Conservation (phyloP, 2,888 invertebrate species). For the Mimachlamys varia region DNA sequence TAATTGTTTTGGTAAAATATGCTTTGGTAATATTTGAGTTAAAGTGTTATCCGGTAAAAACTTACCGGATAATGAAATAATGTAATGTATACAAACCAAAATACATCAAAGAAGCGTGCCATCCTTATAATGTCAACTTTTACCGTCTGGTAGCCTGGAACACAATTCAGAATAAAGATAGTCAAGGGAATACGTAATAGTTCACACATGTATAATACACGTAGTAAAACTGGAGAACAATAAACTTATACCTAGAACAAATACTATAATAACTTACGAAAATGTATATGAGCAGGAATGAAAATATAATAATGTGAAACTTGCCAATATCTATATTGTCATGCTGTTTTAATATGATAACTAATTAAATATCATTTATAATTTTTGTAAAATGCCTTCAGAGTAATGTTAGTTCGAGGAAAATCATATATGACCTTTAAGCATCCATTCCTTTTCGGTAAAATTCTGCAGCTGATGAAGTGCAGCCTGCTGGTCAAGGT, state of each 20-base stretch:
- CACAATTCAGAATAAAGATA: background rate
- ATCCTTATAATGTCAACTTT: background rate
- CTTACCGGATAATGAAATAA: no score
- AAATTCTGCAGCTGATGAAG: background rate
- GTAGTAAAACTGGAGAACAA: background rate
- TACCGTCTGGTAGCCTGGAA: background rate
- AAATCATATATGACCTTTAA: background rate
- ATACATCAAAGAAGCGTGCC: background rate
- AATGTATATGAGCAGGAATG: no score
- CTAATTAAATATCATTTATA: background rate
- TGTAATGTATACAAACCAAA: background rate
- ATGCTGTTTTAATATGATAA: no score
- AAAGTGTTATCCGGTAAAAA: no score
- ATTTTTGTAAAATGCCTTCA: background rate
- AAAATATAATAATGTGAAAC: no score
- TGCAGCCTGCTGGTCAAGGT: conserved; percentile 49
- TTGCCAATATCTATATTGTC: no score
- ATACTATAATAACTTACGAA: no score
- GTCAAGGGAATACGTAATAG: background rate
- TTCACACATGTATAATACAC: background rate
- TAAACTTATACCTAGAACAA: no score
- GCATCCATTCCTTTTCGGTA: background rate
- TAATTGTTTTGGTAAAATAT: no score
- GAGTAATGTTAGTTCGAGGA: background rate
- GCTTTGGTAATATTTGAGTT: no score